Evolutionary conservation across 2,797 vertebrate species (phyloP), one percentile per base, ranked within the genome.

Genomic region (Emys orbicularis): DNA sequence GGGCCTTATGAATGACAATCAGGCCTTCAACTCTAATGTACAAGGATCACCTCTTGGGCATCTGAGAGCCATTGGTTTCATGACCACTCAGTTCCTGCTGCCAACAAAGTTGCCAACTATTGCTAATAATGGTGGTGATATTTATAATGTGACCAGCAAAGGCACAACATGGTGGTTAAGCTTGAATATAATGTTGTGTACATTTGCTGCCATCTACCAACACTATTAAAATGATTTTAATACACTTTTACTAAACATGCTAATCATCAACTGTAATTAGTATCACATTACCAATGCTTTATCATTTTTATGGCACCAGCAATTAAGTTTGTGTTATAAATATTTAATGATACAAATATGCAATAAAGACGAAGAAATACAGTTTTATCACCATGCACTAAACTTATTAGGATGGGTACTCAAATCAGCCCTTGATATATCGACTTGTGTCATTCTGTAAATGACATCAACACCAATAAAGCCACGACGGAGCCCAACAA

Each of bases 301-400:
- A 80, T 85, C 37, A 74, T 68, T 57, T 76, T 87, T 90, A 90
- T 84, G 77, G 21, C 50, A 85, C 23, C 31, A 47, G 47, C 68
- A 90, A 87, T 77, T 81, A 90, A 72, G 53, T 82, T 59, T 52
- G 23, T 12, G 57, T 68, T 47, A n/a, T 57, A 47, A 77, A 84
- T 84, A n/a, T 89, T 92, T 90, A 79, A 81, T 84, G 65, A 84
- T 53, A 61, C 65, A 84, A 72, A 90, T 79, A 92, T 84, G 81
- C 85, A 13, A 31, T 76, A 77, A 56, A 41, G 25, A 87, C 49
- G 77, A 87, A 92, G 50, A 94, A 54, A 82, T 27, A 47, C 29
- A 49, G 16, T 68, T 84, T 92, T 84, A 88, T 54, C 72, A 88
- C 31, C 57, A 82, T 12, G 68, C 83, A 76, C 59, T 79, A 89